Conservation (phyloP, 92 coral and sea anemone genomes). For the Epizoanthus ramosus region DNA sequence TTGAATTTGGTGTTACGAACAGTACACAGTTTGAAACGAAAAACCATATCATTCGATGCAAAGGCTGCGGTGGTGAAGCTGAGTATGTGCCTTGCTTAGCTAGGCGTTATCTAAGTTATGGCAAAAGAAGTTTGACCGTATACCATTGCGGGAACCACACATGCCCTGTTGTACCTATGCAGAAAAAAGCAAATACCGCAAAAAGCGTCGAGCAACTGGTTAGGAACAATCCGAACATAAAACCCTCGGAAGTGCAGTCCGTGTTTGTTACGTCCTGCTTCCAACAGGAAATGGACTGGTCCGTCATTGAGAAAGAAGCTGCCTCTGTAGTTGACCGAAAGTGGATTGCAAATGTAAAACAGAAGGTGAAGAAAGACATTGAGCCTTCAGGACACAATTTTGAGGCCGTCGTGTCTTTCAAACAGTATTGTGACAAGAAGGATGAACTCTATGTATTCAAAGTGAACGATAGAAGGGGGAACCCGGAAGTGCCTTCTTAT, state of each 20-base stretch:
- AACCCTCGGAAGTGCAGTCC: conserved; percentile 60
- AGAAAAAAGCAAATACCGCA: neutral
- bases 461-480: conserved; percentile 63
- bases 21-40: conserved; percentile 44
- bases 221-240: conserved; percentile 40
- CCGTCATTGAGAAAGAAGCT: conserved; percentile 51
- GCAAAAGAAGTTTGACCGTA: conserved; percentile 32
- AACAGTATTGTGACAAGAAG: conserved; percentile 68
- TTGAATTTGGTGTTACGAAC: conserved; percentile 61
- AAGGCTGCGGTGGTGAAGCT: conserved; percentile 54
- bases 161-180: conserved; percentile 49
- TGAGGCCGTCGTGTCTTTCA: conserved; percentile 64
- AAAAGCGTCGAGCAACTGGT: conserved; percentile 32
- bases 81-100: conserved; percentile 51
- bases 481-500: conserved; percentile 64
- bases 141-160: conserved; percentile 63
- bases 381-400: conserved; percentile 73
- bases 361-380: conserved; percentile 50
- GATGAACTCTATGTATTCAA: conserved; percentile 60
- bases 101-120: conserved; percentile 53
- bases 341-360: conserved; percentile 55
- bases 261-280: conserved; percentile 42
- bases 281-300: conserved; percentile 59
- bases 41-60: conserved; percentile 10
- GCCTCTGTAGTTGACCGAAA: conserved; percentile 42